Conservation (phyloP, 2,113 vertebrate genomes). For the Pardalotus punctatus region DNA sequence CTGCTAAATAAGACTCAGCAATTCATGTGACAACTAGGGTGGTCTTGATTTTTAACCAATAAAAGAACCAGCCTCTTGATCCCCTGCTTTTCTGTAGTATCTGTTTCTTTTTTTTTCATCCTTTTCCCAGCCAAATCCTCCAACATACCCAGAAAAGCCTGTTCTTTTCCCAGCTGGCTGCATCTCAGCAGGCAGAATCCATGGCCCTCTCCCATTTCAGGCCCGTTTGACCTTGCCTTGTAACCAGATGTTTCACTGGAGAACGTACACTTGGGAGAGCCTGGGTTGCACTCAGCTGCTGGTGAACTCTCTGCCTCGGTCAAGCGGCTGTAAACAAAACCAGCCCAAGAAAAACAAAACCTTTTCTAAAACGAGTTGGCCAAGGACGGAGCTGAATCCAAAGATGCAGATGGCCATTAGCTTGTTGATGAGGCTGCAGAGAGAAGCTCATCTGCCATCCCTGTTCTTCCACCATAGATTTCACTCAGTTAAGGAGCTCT, state of each 20-base stretch:
- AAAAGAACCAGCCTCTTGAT: neutral
- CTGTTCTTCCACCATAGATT: neutral
- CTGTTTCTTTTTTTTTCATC: neutral
- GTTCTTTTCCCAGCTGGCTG: constrained; percentile 44
- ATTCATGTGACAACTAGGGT: constrained; percentile 21
- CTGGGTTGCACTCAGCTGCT: constrained; percentile 32
- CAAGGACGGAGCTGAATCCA: neutral
- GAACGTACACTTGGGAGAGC: constrained; percentile 16
- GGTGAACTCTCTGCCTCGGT: constrained; percentile 41
- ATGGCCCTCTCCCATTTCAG: constrained; percentile 39
- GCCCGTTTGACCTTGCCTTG: neutral
- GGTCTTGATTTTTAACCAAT: constrained; percentile 39
- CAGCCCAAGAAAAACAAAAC: constrained; percentile 58
- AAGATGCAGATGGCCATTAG: constrained; percentile 17
- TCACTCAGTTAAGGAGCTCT: neutral
- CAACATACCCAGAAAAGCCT: constrained; percentile 18
- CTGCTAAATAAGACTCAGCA: neutral
- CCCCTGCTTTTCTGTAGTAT: neutral
- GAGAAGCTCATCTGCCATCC: neutral
- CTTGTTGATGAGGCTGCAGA: neutral
- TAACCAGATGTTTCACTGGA: constrained; percentile 64
- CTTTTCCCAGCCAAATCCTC: constrained; percentile 43
- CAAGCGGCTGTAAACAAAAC: constrained; percentile 22
- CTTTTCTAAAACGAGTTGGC: constrained; percentile 21
- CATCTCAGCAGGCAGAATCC: neutral